A percentile compares a stretch with the other conserved stretches of the same genome.
phyloP scores from a whole-genome alignment of 35 echinoderm and acorn worm genomes.

The Acanthaster planci region DNA sequence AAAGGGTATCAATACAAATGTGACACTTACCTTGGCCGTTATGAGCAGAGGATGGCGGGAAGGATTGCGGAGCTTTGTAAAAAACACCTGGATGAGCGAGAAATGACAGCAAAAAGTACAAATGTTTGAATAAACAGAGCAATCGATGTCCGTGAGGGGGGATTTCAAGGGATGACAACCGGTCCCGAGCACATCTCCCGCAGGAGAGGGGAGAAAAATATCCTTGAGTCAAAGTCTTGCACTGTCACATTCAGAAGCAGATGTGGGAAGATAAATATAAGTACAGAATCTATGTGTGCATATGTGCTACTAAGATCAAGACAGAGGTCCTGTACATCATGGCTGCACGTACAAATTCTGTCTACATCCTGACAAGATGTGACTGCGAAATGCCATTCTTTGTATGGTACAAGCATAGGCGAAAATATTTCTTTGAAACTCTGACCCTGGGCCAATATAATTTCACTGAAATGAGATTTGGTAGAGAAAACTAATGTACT shows the following conservation, averaged over 20 bases:
- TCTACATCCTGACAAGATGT: too few species aligned
- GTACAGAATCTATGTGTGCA: too few species aligned
- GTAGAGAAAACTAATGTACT: too few species aligned
- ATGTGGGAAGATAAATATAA: background rate
- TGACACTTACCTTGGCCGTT: conserved; percentile 3
- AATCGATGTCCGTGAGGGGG: background rate
- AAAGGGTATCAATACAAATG: conserved; percentile 26
- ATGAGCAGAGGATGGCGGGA: background rate
- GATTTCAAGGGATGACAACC: background rate
- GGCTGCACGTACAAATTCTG: too few species aligned
- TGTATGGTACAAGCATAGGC: too few species aligned
- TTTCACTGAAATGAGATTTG: too few species aligned
- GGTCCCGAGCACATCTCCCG: background rate
- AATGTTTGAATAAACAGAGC: background rate
- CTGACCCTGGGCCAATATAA: too few species aligned
- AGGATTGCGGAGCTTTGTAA: background rate
- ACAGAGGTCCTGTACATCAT: too few species aligned
- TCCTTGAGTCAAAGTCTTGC: background rate
- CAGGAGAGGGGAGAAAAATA: background rate
- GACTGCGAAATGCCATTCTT: too few species aligned
- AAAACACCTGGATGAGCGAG: background rate
- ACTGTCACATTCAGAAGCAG: background rate
- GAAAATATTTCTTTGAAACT: too few species aligned
- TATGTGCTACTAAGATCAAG: too few species aligned
- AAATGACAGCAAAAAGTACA: conserved; percentile 17